phyloP scores from a whole-genome alignment of 2,888 invertebrate genomes.

The Acrocyrtus sp. region DNA sequence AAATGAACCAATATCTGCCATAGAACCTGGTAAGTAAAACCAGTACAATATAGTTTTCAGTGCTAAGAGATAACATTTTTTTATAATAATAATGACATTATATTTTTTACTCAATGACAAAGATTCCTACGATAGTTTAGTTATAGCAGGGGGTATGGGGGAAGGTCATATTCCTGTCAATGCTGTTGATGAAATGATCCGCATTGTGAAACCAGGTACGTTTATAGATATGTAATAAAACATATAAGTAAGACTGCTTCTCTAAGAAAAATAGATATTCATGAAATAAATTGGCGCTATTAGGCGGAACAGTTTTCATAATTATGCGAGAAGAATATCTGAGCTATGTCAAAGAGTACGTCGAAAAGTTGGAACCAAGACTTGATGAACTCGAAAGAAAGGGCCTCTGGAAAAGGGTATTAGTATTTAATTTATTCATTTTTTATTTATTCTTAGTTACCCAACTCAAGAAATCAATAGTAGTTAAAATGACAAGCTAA shows the following conservation, averaged over 20 bases:
- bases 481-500: background rate
- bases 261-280: background rate
- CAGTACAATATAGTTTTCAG: no score
- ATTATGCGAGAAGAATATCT: slow-evolving; percentile 65
- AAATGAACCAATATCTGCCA: slow-evolving; percentile 30
- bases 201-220: slow-evolving; percentile 64
- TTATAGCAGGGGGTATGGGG: slow-evolving; percentile 65
- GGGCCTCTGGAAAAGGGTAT: slow-evolving; percentile 64
- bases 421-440: background rate
- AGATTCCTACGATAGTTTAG: slow-evolving; percentile 64
- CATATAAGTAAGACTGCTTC: no score
- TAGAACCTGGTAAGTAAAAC: slow-evolving; percentile 56
- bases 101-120: background rate
- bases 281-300: background rate
- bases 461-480: background rate
- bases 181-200: slow-evolving; percentile 65
- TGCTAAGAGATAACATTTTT: background rate
- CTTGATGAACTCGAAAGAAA: slow-evolving; percentile 63
- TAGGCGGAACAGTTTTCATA: slow-evolving; percentile 65
- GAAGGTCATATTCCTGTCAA: slow-evolving; percentile 65
- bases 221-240: background rate
- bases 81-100: background rate
- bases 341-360: slow-evolving; percentile 64
- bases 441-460: no score
- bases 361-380: slow-evolving; percentile 64